Conservation (phyloP, 1,140 invertebrate species). For the Drosophila athabasca region DNA sequence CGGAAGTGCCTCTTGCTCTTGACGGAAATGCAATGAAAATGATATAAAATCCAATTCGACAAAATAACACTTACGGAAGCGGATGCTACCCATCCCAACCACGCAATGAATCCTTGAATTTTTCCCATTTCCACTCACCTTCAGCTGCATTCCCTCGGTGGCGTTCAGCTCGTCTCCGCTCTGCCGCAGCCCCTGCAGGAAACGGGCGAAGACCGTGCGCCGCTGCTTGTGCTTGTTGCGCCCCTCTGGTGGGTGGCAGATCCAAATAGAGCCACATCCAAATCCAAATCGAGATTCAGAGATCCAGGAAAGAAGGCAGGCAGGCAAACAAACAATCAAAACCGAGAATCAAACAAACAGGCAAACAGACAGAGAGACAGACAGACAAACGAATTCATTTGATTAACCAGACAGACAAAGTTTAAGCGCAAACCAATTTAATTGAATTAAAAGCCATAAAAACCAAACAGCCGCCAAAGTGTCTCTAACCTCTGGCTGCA, state of each 20-base stretch:
- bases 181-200: conserved; percentile 75
- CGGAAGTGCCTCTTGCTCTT: neutral
- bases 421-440: conserved; percentile 64
- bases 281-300: conserved; percentile 1
- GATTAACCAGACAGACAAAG: conserved; percentile 33
- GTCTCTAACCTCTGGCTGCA: conserved; percentile 28
- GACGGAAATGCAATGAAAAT: no score
- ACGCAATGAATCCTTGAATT: no score
- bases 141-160: conserved; percentile 81
- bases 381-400: conserved; percentile 19
- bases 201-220: conserved; percentile 77
- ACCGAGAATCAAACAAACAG: conserved; percentile 42
- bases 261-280: neutral
- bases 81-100: no score
- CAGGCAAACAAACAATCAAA: conserved; percentile 61
- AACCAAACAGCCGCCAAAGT: conserved; percentile 65
- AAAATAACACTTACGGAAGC: no score
- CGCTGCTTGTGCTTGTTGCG: conserved; percentile 80
- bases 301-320: conserved; percentile 18
- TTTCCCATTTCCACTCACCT: conserved; percentile 54
- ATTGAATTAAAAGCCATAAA: conserved; percentile 82
- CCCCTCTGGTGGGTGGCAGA: conserved; percentile 56
- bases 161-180: conserved; percentile 77
- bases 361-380: conserved; percentile 41
- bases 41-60: no score